Evolutionary conservation across 2,113 vertebrate species (phyloP), one percentile per base, ranked within the genome.

Genomic region (Carassius auratus): DNA sequence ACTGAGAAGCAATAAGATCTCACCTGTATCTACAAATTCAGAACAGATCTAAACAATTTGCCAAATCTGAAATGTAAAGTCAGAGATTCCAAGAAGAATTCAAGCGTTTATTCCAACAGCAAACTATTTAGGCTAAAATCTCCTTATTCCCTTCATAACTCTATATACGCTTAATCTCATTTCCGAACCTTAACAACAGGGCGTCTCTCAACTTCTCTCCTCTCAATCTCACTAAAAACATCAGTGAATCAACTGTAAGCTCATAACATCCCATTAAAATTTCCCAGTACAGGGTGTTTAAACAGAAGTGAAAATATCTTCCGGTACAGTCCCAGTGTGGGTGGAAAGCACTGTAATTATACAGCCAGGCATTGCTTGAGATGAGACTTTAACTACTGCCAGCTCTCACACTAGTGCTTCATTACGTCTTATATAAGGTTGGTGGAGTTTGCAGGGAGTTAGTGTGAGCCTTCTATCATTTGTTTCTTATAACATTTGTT

Each of bases 271-370:
- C 84, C 30, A 23, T 57, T 79, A 26, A 59, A 30, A 79, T 45
- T 55, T 78, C 84, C 14, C 45, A 36, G 74, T 23, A n/a, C 30
- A 78, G 33, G 33, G 50, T 66, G 64, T 79, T 55, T 26, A 79
- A 66, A 42, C 33, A 74, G 62, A 66, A 57, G 59, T 50, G 17
- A 21, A 64, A 61, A 84, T 21, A 84, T 45, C 13, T 77, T 62
- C 8, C 3, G 2, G 30, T 21, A 59, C 38, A 21, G 42, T 59
- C 64, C 38, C 45, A 36, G 21, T 36, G 69, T 74, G 78, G 85
- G 85, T 50, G 68, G 77, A 50, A 55, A 64, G 12, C 17, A 23
- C 55, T 66, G 42, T 66, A 75, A 86, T 86, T 73, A 75, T n/a
- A 14, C 85, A 81, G 57, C 38, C 30, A 1, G 8, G 59, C 66